A percentile compares a stretch with the other conserved stretches of the same genome.
Conservation (phyloP, 2,888 invertebrate genomes). For the Rhyacophila evoluta region DNA sequence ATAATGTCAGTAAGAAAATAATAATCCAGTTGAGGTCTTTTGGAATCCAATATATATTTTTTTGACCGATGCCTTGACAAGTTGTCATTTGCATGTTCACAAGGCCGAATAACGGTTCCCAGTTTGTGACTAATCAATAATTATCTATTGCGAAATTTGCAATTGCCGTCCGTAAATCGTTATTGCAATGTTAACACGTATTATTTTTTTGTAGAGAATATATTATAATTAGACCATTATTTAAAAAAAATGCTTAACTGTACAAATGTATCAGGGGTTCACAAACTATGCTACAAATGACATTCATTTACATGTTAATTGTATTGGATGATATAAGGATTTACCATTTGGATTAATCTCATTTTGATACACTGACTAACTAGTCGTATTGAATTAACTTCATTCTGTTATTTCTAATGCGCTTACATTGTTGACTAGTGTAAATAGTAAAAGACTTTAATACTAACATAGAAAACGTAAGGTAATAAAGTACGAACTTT, state of each 20-base stretch:
- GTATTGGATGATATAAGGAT: no score
- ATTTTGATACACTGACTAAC: no score
- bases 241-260: not conserved
- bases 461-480: no score
- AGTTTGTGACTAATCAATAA: constrained; percentile 14
- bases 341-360: no score
- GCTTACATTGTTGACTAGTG: no score
- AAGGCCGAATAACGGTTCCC: not conserved
- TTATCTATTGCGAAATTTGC: not conserved
- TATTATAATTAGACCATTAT: not conserved
- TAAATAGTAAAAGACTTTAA: no score
- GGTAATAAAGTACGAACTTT: no score
- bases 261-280: no score
- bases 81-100: constrained; percentile 6
- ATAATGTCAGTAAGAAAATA: not conserved
- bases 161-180: not conserved
- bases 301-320: no score
- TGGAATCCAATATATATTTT: not conserved
- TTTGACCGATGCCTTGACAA: constrained; percentile 24
- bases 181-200: not conserved
- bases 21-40: not conserved
- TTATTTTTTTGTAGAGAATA: not conserved
- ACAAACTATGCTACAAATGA: no score
- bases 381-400: no score
- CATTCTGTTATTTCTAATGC: no score